These are phyloP conservation scores for Meganola albula DNA, from an alignment of 2,888 invertebrate species.

Conservation along the genomic window DNA sequence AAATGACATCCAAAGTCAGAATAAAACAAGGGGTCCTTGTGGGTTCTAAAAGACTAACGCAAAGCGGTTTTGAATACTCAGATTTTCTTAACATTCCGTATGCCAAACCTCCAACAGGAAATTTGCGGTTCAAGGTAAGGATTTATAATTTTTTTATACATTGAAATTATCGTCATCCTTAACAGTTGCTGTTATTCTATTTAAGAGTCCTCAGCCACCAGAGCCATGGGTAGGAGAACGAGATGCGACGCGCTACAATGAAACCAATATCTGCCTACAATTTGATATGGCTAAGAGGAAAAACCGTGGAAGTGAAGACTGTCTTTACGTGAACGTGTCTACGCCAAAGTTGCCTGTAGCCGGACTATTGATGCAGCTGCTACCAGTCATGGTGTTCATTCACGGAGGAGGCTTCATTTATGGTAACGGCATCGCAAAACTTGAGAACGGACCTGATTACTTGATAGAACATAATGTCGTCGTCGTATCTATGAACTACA, in stretches of 20 bases:
- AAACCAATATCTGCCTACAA: constrained; percentile 34
- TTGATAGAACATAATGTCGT: constrained; percentile 49
- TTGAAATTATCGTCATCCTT: background rate
- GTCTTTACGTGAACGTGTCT: constrained; percentile 53
- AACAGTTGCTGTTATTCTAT: background rate
- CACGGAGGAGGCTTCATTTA: constrained; percentile 57
- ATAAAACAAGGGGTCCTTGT: constrained; percentile 11
- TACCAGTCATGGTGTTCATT: constrained; percentile 51
- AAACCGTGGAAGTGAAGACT: constrained; percentile 49
- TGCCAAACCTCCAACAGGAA: constrained; percentile 71
- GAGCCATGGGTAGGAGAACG: constrained; percentile 58
- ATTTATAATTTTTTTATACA: background rate
- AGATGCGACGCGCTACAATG: constrained; percentile 59
- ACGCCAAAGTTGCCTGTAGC: constrained; percentile 38
- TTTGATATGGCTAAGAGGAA: constrained; percentile 22
- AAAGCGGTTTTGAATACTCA: constrained; percentile 51
- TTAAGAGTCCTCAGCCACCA: constrained; percentile 51
- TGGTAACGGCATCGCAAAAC: constrained; percentile 44
- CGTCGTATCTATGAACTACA: constrained; percentile 59
- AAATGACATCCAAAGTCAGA: constrained; percentile 13
- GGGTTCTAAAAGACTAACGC: constrained; percentile 30
- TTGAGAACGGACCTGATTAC: constrained; percentile 47
- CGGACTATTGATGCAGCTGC: constrained; percentile 15
- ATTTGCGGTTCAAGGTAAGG: constrained; percentile 47
- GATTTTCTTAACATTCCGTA: constrained; percentile 72